These are phyloP conservation scores for Chelmon rostratus DNA, from an alignment of 2,797 vertebrate species.

Conservation along the genomic window DNA sequence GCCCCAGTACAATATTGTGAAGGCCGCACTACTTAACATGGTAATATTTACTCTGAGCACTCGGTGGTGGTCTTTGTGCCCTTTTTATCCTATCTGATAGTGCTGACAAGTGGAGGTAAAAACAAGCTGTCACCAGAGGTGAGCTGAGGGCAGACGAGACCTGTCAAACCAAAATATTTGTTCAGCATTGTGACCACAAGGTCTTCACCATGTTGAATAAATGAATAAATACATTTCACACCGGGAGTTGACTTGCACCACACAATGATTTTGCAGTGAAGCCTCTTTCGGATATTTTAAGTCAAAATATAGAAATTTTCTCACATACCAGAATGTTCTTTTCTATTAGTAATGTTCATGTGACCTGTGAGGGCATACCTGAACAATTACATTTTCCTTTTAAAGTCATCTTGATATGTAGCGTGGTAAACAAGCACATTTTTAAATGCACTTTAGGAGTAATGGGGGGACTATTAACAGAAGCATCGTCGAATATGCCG, in stretches of 20 bases:
- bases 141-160: constrained; percentile 7
- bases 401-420: neutral
- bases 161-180: constrained; percentile 47
- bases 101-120: constrained; percentile 29
- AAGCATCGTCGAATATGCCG: constrained; percentile 3
- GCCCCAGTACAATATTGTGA: neutral
- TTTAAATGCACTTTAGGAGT: neutral
- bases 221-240: constrained; percentile 19
- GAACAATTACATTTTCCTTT: neutral
- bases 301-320: constrained; percentile 22
- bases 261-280: neutral
- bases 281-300: neutral
- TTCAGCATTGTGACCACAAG: neutral
- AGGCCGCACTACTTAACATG: neutral
- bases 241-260: neutral
- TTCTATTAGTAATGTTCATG: constrained; percentile 4
- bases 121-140: constrained; percentile 43
- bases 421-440: neutral
- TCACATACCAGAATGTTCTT: neutral
- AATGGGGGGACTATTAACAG: neutral
- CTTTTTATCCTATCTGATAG: constrained; percentile 23
- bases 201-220: constrained; percentile 33
- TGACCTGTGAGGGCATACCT: neutral
- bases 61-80: neutral
- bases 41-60: constrained; percentile 10